A percentile compares a stretch with the other conserved stretches of the same genome.
These are phyloP conservation scores for Drosophila paramelanica DNA, from an alignment of 2,888 invertebrate species.

Conservation along the genomic window DNA sequence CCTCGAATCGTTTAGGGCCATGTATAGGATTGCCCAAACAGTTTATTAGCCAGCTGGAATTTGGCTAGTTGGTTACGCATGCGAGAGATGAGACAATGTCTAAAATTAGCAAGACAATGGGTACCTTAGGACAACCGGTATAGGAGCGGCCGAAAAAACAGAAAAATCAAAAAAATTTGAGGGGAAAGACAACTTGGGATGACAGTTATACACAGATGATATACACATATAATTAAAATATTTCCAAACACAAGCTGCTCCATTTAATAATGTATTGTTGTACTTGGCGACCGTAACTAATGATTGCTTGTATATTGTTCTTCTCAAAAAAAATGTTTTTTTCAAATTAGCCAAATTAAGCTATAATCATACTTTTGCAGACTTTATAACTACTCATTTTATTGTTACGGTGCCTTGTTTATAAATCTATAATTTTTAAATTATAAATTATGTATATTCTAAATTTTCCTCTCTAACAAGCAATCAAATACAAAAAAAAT, in stretches of 20 bases:
- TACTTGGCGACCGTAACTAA: not conserved
- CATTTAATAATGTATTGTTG: not conserved
- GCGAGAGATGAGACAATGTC: conserved; percentile 61
- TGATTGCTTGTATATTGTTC: not conserved
- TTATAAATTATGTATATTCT: too few species aligned
- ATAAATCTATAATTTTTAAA: too few species aligned
- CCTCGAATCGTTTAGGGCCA: not conserved
- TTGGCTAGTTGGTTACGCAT: conserved; percentile 25
- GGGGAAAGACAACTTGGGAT: conserved; percentile 1
- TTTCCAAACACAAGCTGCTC: not conserved
- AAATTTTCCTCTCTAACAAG: too few species aligned
- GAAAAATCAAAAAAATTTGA: conserved; percentile 3
- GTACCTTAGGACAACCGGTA: conserved; percentile 52
- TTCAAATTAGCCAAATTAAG: not conserved
- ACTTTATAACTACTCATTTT: not conserved
- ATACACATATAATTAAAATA: not conserved
- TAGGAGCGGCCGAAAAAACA: conserved; percentile 22
- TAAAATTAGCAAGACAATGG: conserved; percentile 61
- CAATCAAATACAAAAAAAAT: too few species aligned
- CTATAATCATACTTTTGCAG: not conserved
- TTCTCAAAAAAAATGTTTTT: too few species aligned
- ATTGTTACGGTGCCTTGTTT: too few species aligned
- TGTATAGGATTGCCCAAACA: conserved; percentile 9
- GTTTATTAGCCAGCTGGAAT: conserved; percentile 17
- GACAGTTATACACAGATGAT: not conserved